phyloP scores from a whole-genome alignment of 1,140 invertebrate species.

The Acromyrmex heyeri region DNA sequence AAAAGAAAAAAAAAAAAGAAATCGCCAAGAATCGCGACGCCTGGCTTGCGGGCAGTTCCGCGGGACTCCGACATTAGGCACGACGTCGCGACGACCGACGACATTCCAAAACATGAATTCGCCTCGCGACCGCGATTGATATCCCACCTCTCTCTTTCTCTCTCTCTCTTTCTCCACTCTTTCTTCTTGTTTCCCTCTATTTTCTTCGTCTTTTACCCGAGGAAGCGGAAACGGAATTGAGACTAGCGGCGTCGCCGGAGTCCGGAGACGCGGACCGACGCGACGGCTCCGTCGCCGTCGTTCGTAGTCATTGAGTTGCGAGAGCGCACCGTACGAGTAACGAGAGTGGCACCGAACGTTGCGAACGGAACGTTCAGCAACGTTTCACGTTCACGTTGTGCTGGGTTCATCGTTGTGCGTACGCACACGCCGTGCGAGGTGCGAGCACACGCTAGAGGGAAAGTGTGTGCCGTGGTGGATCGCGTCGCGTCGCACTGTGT shows the following conservation, averaged over 20 bases:
- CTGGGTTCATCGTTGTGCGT: not conserved
- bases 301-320: not conserved
- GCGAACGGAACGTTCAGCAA: not conserved
- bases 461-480: constrained; percentile 14
- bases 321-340: not conserved
- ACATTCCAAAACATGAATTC: constrained; percentile 76
- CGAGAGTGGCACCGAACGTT: not conserved
- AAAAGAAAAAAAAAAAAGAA: not conserved
- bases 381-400: not conserved
- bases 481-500: not conserved
- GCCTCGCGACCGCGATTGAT: constrained; percentile 32
- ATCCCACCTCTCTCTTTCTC: not conserved
- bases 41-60: not conserved
- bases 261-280: constrained; percentile 26
- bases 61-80: constrained; percentile 34
- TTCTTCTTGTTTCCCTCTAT: not conserved
- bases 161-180: not conserved
- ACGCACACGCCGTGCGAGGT: constrained; percentile 5
- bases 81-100: constrained; percentile 75
- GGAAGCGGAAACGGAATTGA: not conserved
- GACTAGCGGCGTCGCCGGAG: not conserved
- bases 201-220: not conserved
- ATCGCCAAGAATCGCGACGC: not conserved
- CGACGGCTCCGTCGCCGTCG: constrained; percentile 34
- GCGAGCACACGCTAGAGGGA: not conserved